phyloP scores from a whole-genome alignment of 2,888 invertebrate species.

The Iselma pallidipennis region DNA sequence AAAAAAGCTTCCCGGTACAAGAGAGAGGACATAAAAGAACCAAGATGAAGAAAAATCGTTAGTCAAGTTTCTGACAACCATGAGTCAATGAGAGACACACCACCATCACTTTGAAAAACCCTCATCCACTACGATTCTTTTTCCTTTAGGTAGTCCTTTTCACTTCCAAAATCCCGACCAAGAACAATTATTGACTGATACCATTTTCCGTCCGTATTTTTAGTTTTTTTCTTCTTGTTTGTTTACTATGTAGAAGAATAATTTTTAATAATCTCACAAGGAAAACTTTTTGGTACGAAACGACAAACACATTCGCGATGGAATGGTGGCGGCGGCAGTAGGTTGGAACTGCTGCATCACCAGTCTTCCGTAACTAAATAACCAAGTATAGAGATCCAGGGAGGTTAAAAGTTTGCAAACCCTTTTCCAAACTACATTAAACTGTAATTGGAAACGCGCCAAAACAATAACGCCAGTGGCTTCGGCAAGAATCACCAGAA shows the following conservation, averaged over 20 bases:
- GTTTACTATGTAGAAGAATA: too few relatives aligned
- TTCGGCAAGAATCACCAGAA: conserved; percentile 30
- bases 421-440: conserved; percentile 40
- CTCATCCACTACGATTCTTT: background rate
- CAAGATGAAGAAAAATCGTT: conserved; percentile 16
- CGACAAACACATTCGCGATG: too few relatives aligned
- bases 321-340: too few relatives aligned
- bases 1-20: conserved; percentile 16
- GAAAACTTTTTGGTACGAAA: too few relatives aligned
- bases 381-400: conserved; percentile 33
- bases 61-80: conserved; percentile 19
- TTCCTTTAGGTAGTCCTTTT: background rate
- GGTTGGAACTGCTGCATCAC: conserved; percentile 23
- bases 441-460: conserved; percentile 40
- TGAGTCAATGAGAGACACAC: conserved; percentile 6
- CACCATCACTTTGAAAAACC: background rate
- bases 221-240: too few relatives aligned
- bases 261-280: conserved; percentile 16
- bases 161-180: too few relatives aligned
- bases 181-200: too few relatives aligned
- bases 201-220: too few relatives aligned
- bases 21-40: conserved; percentile 17
- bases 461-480: conserved; percentile 38
- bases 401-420: conserved; percentile 39
- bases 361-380: conserved; percentile 35